Percentiles rank a stretch among this genome's conserved stretches.
These are phyloP conservation scores for Gisinianus flammeolus DNA, from an alignment of 2,888 invertebrate genomes.

Conservation along the genomic window DNA sequence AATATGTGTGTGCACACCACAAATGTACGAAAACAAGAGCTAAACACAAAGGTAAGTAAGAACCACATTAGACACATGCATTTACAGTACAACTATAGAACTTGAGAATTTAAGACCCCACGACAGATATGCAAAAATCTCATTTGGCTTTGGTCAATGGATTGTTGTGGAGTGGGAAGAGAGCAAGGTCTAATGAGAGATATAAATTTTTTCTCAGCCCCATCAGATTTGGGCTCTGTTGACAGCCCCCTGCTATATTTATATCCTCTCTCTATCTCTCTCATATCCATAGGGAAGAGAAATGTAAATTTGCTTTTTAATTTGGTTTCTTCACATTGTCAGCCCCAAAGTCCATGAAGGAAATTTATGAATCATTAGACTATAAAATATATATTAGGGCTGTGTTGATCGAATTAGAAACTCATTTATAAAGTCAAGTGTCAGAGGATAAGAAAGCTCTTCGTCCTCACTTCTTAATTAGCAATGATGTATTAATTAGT, in stretches of 20 bases:
- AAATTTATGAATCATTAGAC: not conserved
- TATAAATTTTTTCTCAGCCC: too few species aligned
- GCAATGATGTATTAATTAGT: slow-evolving; percentile 4
- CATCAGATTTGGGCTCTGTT: too few species aligned
- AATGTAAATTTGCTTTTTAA: not conserved
- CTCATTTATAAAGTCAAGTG: not conserved
- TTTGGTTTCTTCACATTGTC: not conserved
- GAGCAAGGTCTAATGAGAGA: not conserved
- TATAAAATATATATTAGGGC: not conserved
- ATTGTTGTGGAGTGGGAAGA: not conserved
- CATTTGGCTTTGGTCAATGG: too few species aligned
- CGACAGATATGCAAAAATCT: too few species aligned
- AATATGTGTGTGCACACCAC: not conserved
- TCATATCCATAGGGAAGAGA: too few species aligned
- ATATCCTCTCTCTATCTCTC: too few species aligned
- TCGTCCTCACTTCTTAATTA: not conserved
- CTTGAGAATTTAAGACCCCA: too few species aligned
- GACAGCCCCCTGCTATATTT: too few species aligned
- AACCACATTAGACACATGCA: not conserved
- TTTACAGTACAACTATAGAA: not conserved
- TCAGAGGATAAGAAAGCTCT: not conserved
- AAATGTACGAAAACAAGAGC: not conserved
- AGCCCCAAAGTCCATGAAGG: not conserved
- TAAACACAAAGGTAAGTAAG: not conserved
- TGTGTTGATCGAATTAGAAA: not conserved